A percentile compares a stretch with the other conserved stretches of the same genome.
These are phyloP conservation scores for Oxyteleia sp. DNA, from an alignment of 2,888 invertebrate species.

Conservation along the genomic window DNA sequence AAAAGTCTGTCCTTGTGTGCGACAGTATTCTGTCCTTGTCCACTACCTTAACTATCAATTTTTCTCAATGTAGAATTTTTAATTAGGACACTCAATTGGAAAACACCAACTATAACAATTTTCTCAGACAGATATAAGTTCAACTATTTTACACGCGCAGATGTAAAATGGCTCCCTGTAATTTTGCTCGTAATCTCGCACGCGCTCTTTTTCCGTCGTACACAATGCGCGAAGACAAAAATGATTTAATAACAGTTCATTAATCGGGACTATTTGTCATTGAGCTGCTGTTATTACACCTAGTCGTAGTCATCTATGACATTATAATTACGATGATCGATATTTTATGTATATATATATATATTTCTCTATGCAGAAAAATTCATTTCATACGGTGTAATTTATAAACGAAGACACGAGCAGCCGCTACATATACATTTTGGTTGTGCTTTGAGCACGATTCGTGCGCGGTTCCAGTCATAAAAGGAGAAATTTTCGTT, in stretches of 20 bases:
- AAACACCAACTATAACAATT: no score
- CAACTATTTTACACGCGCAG: no score
- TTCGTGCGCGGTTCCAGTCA: constrained; percentile 59
- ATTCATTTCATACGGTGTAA: constrained; percentile 73
- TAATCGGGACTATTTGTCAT: constrained; percentile 79
- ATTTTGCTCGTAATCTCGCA: not conserved
- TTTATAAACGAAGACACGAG: constrained; percentile 67
- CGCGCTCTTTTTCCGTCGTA: not conserved
- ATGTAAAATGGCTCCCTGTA: not conserved
- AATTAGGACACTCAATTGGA: no score
- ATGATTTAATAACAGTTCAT: constrained; percentile 26
- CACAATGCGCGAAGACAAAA: constrained; percentile 20
- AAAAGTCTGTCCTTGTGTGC: no score
- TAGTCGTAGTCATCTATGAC: constrained; percentile 79
- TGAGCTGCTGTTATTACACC: constrained; percentile 85
- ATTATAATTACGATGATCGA: constrained; percentile 78
- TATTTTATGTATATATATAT: constrained; percentile 64
- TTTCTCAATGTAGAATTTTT: no score
- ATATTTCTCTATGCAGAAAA: constrained; percentile 74
- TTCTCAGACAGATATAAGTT: no score
- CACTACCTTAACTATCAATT: no score
- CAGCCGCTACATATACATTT: constrained; percentile 72
- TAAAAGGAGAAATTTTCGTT: constrained; percentile 71
- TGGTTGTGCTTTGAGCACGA: constrained; percentile 73
- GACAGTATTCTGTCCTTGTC: no score